These are phyloP conservation scores for Antennarius maculatus DNA, from an alignment of 2,797 vertebrate genomes.

Conservation along the genomic window DNA sequence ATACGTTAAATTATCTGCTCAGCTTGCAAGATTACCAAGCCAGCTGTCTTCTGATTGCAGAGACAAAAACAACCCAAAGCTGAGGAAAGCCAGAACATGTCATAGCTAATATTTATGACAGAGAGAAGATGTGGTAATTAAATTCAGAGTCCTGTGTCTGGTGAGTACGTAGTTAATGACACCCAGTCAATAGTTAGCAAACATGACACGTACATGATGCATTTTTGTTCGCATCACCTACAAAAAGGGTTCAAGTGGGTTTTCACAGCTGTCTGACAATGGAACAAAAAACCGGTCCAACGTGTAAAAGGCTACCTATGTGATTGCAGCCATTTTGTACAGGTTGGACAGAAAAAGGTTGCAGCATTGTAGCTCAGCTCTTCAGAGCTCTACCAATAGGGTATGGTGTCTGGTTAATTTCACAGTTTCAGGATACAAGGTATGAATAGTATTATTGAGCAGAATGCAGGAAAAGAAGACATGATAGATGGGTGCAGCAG, in stretches of 20 bases:
- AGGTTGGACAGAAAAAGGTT: constrained; percentile 26
- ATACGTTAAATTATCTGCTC: constrained; percentile 27
- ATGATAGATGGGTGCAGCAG: constrained; percentile 39
- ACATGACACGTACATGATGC: constrained; percentile 53
- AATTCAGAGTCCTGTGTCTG: constrained; percentile 63
- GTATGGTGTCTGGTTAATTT: constrained; percentile 35
- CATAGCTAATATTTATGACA: constrained; percentile 58
- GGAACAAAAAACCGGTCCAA: neutral
- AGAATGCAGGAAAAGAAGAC: constrained; percentile 44
- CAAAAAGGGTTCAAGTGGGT: constrained; percentile 25
- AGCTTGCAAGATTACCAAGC: constrained; percentile 20
- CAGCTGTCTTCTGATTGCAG: constrained; percentile 34
- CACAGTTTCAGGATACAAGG: constrained; percentile 40
- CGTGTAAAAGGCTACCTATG: constrained; percentile 11
- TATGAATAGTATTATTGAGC: constrained; percentile 51
- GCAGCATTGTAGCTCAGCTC: constrained; percentile 26
- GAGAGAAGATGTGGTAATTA: constrained; percentile 47
- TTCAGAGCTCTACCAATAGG: constrained; percentile 35
- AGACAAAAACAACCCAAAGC: constrained; percentile 33
- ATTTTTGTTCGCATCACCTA: constrained; percentile 46
- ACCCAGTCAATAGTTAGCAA: constrained; percentile 52
- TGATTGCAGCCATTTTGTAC: constrained; percentile 23
- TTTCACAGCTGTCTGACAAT: neutral
- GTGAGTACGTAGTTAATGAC: constrained; percentile 59
- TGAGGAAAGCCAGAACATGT: constrained; percentile 70